Evolutionary conservation across 2,113 vertebrate genomes (phyloP).

Genomic region (Vombatus ursinus): DNA sequence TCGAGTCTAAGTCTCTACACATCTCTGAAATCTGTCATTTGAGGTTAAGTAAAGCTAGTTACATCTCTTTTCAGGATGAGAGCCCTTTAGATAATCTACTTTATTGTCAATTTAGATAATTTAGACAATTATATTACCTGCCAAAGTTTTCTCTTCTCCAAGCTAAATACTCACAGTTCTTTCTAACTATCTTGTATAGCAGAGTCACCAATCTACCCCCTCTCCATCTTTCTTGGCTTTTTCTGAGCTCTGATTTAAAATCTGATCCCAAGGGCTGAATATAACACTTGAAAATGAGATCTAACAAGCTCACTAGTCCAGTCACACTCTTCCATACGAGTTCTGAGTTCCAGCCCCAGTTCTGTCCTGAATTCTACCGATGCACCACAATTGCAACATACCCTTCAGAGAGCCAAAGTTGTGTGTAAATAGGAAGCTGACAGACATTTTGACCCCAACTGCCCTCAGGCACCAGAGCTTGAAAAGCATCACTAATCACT

Average conservation of each 20-base stretch:
- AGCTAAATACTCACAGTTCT: neutral
- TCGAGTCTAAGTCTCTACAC: too few species aligned
- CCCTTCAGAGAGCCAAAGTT: neutral
- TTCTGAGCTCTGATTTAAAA: neutral
- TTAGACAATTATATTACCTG: neutral
- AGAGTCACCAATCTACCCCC: neutral
- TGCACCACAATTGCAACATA: neutral
- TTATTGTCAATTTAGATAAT: neutral
- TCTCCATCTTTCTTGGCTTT: neutral
- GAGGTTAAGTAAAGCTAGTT: neutral
- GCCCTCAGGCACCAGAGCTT: slow-evolving; percentile 51
- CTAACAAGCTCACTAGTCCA: neutral
- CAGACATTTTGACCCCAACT: neutral
- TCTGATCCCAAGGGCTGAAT: neutral
- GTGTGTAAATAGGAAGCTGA: neutral
- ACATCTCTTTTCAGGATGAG: neutral
- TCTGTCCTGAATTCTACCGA: neutral
- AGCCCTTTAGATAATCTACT: neutral
- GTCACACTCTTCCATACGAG: neutral
- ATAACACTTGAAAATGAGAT: neutral
- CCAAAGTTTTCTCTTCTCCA: neutral
- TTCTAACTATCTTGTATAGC: neutral
- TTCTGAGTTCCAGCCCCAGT: neutral
- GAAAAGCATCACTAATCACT: slow-evolving; percentile 85
- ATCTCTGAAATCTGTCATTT: neutral